Evolutionary conservation across 2,113 vertebrate genomes (phyloP).

Genomic region (Oxyruncus cristatus): DNA sequence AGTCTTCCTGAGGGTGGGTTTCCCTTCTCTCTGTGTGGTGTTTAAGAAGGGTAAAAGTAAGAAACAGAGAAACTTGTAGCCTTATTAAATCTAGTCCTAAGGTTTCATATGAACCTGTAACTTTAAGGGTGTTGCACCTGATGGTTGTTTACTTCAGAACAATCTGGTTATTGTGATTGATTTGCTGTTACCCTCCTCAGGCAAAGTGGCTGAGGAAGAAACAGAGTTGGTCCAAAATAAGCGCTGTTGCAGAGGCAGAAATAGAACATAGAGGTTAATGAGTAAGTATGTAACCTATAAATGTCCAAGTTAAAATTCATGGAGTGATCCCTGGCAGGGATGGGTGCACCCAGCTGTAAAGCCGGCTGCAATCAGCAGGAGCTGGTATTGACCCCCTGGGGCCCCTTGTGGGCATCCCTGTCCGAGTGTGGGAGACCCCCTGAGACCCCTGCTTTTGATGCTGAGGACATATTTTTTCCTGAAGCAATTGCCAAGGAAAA

Average conservation of each 20-base stretch:
- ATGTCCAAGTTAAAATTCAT: background rate
- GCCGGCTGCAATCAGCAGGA: background rate
- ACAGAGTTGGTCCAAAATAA: background rate
- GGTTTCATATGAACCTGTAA: background rate
- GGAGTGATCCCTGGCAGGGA: background rate
- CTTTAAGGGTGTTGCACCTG: background rate
- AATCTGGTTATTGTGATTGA: background rate
- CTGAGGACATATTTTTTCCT: background rate
- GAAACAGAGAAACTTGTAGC: background rate
- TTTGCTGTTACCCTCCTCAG: background rate
- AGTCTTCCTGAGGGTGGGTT: background rate
- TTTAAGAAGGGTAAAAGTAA: background rate
- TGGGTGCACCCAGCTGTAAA: background rate
- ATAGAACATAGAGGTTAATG: rapidly evolving
- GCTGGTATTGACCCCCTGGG: background rate
- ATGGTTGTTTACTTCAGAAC: background rate
- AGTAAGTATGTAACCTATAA: background rate
- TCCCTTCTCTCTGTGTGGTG: background rate
- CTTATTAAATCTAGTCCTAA: background rate
- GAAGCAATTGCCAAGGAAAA: background rate
- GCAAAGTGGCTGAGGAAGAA: background rate
- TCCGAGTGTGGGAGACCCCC: rapidly evolving
- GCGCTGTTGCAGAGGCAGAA: background rate
- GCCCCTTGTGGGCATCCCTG: background rate
- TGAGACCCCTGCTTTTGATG: background rate